phyloP scores from a whole-genome alignment of 1,140 invertebrate species.

The Medauroidea extradentata region DNA sequence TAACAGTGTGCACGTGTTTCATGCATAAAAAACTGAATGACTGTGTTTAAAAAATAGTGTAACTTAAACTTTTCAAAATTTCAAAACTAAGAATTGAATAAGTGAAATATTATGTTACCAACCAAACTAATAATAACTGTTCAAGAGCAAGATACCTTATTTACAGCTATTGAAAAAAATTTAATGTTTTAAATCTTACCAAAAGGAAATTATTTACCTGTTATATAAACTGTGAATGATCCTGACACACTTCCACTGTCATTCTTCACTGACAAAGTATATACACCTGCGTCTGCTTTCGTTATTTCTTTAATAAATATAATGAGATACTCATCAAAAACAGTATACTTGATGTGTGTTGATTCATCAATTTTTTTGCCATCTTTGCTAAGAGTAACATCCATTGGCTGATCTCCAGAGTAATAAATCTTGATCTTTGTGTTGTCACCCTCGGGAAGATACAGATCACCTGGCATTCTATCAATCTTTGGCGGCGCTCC shows the following conservation, averaged over 20 bases:
- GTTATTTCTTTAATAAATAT: conserved; percentile 86
- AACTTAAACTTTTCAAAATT: too few species aligned
- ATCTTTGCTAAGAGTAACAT: conserved; percentile 76
- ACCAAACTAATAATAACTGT: too few species aligned
- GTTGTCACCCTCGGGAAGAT: conserved; percentile 90
- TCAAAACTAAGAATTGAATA: too few species aligned
- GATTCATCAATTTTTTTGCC: conserved; percentile 73
- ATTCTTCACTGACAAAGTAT: conserved; percentile 86
- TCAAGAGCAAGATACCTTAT: too few species aligned
- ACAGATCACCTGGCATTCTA: conserved; percentile 82
- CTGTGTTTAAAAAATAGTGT: too few species aligned
- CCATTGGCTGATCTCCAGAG: conserved; percentile 87
- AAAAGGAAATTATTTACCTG: conserved; percentile 54
- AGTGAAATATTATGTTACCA: too few species aligned
- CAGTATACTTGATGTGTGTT: conserved; percentile 80
- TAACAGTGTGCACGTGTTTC: too few species aligned
- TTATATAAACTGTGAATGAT: conserved; percentile 81
- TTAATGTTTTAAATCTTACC: too few species aligned
- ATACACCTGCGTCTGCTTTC: conserved; percentile 78
- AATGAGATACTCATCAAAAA: conserved; percentile 95
- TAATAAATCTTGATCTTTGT: conserved; percentile 93
- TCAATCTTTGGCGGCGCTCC: conserved; percentile 92
- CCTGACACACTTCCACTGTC: conserved; percentile 82
- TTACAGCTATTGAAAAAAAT: too few species aligned
- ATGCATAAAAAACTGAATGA: too few species aligned